Conservation (phyloP, 2,113 vertebrate genomes). For the Perccottus glenii region DNA sequence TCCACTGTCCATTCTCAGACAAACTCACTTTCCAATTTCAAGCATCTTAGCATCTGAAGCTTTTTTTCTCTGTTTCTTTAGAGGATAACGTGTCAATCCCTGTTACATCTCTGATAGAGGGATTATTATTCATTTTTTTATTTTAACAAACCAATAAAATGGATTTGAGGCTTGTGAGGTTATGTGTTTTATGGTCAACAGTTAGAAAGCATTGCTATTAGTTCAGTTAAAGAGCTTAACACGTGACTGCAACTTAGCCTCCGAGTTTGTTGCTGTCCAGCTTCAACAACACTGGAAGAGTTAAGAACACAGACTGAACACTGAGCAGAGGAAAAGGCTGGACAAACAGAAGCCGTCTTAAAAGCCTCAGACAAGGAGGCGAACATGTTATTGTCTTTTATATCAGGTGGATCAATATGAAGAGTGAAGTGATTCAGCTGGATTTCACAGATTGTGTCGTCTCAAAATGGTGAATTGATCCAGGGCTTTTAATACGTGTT, state of each 20-base stretch:
- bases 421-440: conserved; percentile 19
- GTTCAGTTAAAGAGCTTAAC: too few species aligned
- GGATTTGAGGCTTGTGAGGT: too few species aligned
- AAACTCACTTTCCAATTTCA: conserved; percentile 55
- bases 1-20: conserved; percentile 38
- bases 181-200: too few species aligned
- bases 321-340: too few species aligned
- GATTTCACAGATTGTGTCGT: not conserved
- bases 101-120: too few species aligned
- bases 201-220: too few species aligned
- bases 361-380: conserved; percentile 42
- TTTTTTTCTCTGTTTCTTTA: conserved; percentile 8
- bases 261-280: not conserved
- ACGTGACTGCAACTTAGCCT: too few species aligned
- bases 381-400: conserved; percentile 12
- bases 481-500: conserved; percentile 5
- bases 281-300: conserved; percentile 43
- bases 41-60: conserved; percentile 38
- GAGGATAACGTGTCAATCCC: too few species aligned
- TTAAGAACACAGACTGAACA: conserved; percentile 60
- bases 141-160: too few species aligned
- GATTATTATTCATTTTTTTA: too few species aligned
- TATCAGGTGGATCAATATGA: conserved; percentile 13
- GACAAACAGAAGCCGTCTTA: conserved; percentile 34
- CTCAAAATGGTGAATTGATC: conserved; percentile 5